Conservation (phyloP, 2,797 vertebrate genomes). For the Leptoclinus maculatus region DNA sequence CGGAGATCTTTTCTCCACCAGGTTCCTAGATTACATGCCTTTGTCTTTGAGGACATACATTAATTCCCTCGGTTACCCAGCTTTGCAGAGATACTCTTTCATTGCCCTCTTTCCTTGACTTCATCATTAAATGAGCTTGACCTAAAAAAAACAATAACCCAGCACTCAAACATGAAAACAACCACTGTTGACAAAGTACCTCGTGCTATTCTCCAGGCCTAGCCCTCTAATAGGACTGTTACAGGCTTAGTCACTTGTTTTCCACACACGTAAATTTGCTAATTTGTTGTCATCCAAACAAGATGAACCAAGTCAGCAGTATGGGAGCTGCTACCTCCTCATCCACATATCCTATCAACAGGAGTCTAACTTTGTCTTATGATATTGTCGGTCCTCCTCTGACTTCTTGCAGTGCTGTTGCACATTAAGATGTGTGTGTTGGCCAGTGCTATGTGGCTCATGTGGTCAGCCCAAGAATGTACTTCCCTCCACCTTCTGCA, state of each 20-base stretch:
- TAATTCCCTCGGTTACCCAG: slow-evolving; percentile 32
- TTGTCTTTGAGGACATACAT: slow-evolving; percentile 39
- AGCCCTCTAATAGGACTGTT: slow-evolving; percentile 28
- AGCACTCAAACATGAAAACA: slow-evolving; percentile 42
- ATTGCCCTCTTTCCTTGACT: slow-evolving; percentile 29
- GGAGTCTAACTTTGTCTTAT: background rate
- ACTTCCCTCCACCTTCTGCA: background rate
- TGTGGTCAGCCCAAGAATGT: background rate
- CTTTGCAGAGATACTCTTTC: slow-evolving; percentile 41
- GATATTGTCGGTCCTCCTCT: background rate
- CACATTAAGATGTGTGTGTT: slow-evolving; percentile 3
- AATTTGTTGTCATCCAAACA: slow-evolving; percentile 26
- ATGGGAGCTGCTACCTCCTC: background rate
- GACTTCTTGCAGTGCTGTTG: background rate
- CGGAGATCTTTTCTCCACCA: slow-evolving; percentile 10
- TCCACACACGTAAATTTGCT: slow-evolving; percentile 3
- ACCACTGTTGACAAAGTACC: slow-evolving; percentile 23
- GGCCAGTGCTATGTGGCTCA: background rate
- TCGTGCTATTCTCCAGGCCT: background rate
- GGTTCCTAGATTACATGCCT: slow-evolving; percentile 32
- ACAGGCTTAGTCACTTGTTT: slow-evolving; percentile 20
- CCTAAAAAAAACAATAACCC: slow-evolving; percentile 39
- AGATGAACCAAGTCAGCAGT: slow-evolving; percentile 15
- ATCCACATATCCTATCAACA: background rate
- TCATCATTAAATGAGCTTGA: slow-evolving; percentile 50